phyloP scores from a whole-genome alignment of 2,113 vertebrate species.

The Indicator maculatus region DNA sequence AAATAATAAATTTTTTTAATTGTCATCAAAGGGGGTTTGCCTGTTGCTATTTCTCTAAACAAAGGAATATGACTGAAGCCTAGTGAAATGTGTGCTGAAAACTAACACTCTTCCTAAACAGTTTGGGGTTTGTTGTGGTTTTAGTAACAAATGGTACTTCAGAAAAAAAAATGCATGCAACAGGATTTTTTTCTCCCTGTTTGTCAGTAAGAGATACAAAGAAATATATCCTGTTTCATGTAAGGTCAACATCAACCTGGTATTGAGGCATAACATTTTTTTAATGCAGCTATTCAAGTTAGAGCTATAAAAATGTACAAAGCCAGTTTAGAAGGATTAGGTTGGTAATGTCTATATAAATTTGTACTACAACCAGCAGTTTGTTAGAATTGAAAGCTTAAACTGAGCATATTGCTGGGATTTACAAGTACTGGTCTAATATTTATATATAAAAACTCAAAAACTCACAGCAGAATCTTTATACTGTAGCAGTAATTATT shows the following conservation, averaged over 20 bases:
- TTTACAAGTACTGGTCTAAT: slow-evolving; percentile 31
- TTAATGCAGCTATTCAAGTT: not conserved
- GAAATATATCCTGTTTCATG: not conserved
- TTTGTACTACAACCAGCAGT: slow-evolving; percentile 37
- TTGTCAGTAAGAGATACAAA: not conserved
- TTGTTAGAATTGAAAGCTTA: slow-evolving; percentile 36
- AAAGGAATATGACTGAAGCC: slow-evolving; percentile 14
- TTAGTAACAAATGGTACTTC: slow-evolving; percentile 46
- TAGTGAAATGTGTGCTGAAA: not conserved
- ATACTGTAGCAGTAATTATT: slow-evolving; percentile 12
- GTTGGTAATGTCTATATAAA: slow-evolving; percentile 47
- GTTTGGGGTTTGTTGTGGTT: not conserved
- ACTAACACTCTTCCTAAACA: not conserved
- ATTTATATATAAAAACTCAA: slow-evolving; percentile 26
- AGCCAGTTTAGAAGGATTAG: slow-evolving; percentile 32
- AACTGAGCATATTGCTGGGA: slow-evolving; percentile 44
- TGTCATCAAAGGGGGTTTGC: not conserved
- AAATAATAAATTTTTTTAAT: not conserved
- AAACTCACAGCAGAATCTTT: slow-evolving; percentile 27
- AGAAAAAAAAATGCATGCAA: not conserved
- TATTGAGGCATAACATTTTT: slow-evolving; percentile 22
- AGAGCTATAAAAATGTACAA: slow-evolving; percentile 45
- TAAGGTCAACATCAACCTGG: slow-evolving; percentile 34
- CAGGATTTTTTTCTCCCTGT: not conserved
- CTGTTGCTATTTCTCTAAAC: not conserved